These are phyloP conservation scores for Cyanoderma ruficeps DNA, from an alignment of 2,113 vertebrate genomes.

Conservation along the genomic window DNA sequence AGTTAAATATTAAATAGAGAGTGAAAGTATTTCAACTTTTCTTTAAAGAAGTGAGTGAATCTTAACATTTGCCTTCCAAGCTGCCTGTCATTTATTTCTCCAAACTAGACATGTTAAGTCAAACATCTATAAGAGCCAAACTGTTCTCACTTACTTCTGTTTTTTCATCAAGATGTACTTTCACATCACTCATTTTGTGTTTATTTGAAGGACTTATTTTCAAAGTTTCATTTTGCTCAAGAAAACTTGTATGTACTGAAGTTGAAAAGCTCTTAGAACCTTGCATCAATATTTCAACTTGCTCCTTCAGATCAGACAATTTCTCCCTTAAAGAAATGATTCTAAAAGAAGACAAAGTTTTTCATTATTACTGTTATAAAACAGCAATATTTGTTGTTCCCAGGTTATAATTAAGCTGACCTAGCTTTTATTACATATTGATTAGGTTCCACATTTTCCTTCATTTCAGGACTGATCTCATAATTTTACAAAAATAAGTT, in stretches of 20 bases:
- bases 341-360: slow-evolving; percentile 64
- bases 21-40: slow-evolving; percentile 8
- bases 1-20: neutral
- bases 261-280: neutral
- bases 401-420: neutral
- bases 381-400: neutral
- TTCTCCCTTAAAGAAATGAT: slow-evolving; percentile 69
- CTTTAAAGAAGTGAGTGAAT: neutral
- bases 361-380: neutral
- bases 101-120: neutral
- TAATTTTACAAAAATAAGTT: neutral
- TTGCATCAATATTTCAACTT: slow-evolving; percentile 67
- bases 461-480: neutral
- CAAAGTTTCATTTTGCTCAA: neutral
- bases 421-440: neutral
- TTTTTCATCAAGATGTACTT: slow-evolving; percentile 59
- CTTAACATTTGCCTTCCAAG: neutral
- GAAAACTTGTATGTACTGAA: neutral
- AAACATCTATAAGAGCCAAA: neutral
- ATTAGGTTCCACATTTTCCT: neutral
- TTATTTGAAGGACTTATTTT: neutral
- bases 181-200: neutral
- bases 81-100: neutral
- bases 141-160: slow-evolving; percentile 43
- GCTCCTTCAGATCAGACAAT: slow-evolving; percentile 68